A percentile compares a stretch with the other conserved stretches of the same genome.
Evolutionary conservation across 23 tunicate genomes (phyloP).

Genomic region (Halocynthia roretzi): DNA sequence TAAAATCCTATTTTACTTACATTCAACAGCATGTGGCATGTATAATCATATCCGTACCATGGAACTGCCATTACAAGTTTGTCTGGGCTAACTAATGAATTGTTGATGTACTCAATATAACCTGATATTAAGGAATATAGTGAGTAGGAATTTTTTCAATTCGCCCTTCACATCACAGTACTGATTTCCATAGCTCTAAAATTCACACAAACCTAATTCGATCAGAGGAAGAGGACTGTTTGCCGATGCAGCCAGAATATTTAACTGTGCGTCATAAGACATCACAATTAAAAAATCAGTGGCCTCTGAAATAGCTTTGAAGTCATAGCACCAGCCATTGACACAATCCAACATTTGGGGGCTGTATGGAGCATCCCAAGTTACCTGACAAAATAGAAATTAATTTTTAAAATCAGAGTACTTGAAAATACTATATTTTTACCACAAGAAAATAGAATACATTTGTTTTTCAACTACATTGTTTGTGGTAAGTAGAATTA

Average conservation of each 20-base stretch:
- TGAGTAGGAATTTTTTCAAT: no score
- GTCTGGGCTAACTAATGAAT: slow-evolving; percentile 29
- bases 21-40: slow-evolving; percentile 42
- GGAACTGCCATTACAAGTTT: slow-evolving; percentile 70
- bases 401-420: no score
- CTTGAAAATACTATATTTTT: no score
- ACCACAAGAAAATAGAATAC: no score
- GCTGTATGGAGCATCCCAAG: slow-evolving; percentile 51
- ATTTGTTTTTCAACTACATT: no score
- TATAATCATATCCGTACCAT: slow-evolving; percentile 81
- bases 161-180: no score
- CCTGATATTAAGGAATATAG: background rate
- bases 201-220: background rate
- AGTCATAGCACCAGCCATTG: slow-evolving; percentile 46
- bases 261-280: slow-evolving; percentile 71
- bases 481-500: no score
- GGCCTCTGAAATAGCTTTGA: slow-evolving; percentile 33
- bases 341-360: slow-evolving; percentile 45
- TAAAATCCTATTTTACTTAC: no score
- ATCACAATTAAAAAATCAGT: slow-evolving; percentile 62
- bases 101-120: slow-evolving; percentile 46
- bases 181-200: no score
- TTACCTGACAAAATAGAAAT: background rate
- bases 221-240: slow-evolving; percentile 60
- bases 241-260: slow-evolving; percentile 50